These are phyloP conservation scores for Bovichtus variegatus DNA, from an alignment of 2,797 vertebrate species.

Conservation along the genomic window DNA sequence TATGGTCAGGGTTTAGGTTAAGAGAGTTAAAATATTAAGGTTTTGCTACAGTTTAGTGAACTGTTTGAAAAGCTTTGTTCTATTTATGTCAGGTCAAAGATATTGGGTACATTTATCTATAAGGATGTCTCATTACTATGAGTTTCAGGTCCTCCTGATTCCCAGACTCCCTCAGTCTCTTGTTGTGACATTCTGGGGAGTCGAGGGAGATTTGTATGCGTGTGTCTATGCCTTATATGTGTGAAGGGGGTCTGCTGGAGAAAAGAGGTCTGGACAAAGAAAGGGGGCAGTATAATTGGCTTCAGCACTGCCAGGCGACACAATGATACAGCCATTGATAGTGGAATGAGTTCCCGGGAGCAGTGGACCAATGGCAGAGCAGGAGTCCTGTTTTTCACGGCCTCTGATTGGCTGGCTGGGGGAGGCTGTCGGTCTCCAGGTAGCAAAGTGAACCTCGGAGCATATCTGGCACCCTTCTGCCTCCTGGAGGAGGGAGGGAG, in stretches of 20 bases:
- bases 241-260: slow-evolving; percentile 62
- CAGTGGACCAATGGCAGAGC: slow-evolving; percentile 74
- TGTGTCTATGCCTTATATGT: slow-evolving; percentile 53
- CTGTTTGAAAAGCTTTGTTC: neutral
- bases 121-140: slow-evolving; percentile 64
- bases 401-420: slow-evolving; percentile 78
- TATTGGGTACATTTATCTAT: slow-evolving; percentile 1
- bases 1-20: neutral
- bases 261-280: slow-evolving; percentile 71
- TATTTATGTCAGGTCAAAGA: neutral
- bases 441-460: slow-evolving; percentile 80
- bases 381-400: slow-evolving; percentile 74
- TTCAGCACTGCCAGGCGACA: slow-evolving; percentile 75
- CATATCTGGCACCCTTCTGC: slow-evolving; percentile 69
- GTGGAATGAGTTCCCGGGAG: slow-evolving; percentile 75
- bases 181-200: slow-evolving; percentile 65
- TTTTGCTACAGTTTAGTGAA: neutral
- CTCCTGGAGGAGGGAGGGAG: slow-evolving; percentile 43
- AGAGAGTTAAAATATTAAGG: neutral
- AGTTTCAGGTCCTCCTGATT: slow-evolving; percentile 61
- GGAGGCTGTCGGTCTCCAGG: slow-evolving; percentile 85
- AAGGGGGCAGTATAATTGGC: slow-evolving; percentile 78
- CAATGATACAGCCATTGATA: slow-evolving; percentile 80
- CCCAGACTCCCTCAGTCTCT: slow-evolving; percentile 61
- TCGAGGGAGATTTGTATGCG: slow-evolving; percentile 52